Evolutionary conservation across 2,113 vertebrate genomes (phyloP).

Genomic region (Martes martes): DNA sequence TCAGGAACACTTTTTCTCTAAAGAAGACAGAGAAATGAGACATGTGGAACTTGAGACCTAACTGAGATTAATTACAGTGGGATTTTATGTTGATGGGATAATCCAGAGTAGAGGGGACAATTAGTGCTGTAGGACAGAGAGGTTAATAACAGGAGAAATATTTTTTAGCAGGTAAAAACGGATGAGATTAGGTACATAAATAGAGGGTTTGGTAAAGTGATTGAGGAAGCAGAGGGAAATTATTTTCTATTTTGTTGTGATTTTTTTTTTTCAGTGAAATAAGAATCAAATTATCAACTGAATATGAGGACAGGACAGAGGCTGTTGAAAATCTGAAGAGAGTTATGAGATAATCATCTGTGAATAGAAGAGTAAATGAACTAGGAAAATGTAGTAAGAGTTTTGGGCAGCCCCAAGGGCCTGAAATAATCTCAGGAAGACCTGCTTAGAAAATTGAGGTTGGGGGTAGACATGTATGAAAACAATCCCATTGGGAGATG

Average conservation of each 20-base stretch:
- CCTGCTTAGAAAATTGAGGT: not conserved
- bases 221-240: not conserved
- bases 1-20: not conserved
- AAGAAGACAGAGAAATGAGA: not conserved
- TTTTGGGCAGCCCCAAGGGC: not conserved
- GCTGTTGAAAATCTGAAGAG: not conserved
- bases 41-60: not conserved
- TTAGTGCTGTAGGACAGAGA: not conserved
- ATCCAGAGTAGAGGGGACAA: not conserved
- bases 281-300: not conserved
- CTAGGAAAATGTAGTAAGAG: not conserved
- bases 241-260: not conserved
- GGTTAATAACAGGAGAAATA: not conserved
- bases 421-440: not conserved
- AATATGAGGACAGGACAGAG: not conserved
- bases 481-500: not conserved
- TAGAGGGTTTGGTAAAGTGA: not conserved
- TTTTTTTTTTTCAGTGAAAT: slow-evolving; percentile 16
- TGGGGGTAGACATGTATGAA: not conserved
- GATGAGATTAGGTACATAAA: not conserved
- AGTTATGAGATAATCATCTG: not conserved
- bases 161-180: not conserved
- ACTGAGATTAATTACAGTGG: not conserved
- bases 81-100: not conserved
- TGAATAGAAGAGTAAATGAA: not conserved